Evolutionary conservation across 2,113 vertebrate genomes (phyloP).

Genomic region (Phalacrocorax carbo): DNA sequence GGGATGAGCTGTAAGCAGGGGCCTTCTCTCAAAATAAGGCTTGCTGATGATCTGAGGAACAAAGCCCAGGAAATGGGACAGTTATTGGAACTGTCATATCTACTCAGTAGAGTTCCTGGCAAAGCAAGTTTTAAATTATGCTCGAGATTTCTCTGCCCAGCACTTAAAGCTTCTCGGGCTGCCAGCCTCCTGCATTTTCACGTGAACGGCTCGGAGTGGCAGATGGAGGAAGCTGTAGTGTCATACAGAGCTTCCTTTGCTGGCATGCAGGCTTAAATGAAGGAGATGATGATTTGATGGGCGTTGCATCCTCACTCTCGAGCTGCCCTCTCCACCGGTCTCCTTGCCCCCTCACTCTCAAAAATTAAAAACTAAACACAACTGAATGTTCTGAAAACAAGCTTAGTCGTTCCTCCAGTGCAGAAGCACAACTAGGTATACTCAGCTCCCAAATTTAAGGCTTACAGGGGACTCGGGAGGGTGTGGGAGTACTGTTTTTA

Average conservation of each 20-base stretch:
- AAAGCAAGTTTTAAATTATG: background rate
- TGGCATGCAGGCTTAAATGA: background rate
- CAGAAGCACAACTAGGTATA: accelerated
- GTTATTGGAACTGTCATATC: background rate
- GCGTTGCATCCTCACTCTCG: background rate
- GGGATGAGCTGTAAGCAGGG: background rate
- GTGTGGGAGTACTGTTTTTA: background rate
- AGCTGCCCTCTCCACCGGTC: background rate
- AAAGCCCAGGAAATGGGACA: background rate
- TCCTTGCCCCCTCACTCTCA: background rate
- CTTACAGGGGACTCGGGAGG: background rate
- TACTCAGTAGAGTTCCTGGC: background rate
- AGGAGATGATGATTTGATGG: background rate
- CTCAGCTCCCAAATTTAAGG: background rate
- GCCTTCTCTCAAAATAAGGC: background rate
- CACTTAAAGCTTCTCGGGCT: background rate
- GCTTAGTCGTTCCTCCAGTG: background rate
- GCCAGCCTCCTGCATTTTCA: background rate
- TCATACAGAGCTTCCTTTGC: background rate
- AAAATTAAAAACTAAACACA: background rate
- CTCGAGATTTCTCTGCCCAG: background rate
- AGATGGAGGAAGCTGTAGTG: background rate
- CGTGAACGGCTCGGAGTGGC: background rate
- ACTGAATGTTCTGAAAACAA: background rate
- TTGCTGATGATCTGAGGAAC: background rate